phyloP scores from a whole-genome alignment of 2,888 invertebrate species.

The Eulithis testata region DNA sequence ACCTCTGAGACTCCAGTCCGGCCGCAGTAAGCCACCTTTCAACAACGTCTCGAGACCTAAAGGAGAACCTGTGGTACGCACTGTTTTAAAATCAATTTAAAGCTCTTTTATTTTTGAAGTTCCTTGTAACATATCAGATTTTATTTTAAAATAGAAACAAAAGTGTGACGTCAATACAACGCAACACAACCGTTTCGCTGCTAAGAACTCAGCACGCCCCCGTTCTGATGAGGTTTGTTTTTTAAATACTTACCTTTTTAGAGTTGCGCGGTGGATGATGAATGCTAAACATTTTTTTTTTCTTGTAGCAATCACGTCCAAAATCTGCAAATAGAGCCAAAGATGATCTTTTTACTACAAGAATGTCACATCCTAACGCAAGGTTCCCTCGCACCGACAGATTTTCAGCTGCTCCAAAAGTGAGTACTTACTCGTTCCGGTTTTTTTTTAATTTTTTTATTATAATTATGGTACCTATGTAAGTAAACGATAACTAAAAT shows the following conservation, averaged over 20 bases:
- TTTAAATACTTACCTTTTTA: not conserved
- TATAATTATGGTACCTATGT: no score
- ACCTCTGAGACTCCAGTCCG: slow-evolving; percentile 57
- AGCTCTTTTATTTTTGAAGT: not conserved
- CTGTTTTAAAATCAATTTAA: no score
- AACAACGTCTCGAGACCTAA: slow-evolving; percentile 43
- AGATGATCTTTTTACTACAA: slow-evolving; percentile 47
- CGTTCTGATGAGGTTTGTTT: slow-evolving; percentile 46
- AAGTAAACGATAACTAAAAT: no score
- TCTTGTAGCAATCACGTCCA: slow-evolving; percentile 49
- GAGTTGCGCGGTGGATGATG: not conserved
- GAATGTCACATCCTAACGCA: slow-evolving; percentile 18
- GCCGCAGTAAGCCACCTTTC: slow-evolving; percentile 41
- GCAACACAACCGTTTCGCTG: slow-evolving; percentile 38
- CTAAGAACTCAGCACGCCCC: slow-evolving; percentile 34
- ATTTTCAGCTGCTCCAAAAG: slow-evolving; percentile 21
- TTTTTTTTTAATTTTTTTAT: no score
- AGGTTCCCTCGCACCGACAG: slow-evolving; percentile 24
- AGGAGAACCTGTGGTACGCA: slow-evolving; percentile 45
- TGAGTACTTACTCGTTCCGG: slow-evolving; percentile 3
- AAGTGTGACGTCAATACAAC: slow-evolving; percentile 37
- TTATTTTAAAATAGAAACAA: slow-evolving; percentile 37
- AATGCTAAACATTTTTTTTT: slow-evolving; percentile 1
- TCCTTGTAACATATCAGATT: slow-evolving; percentile 14
- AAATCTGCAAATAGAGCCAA: slow-evolving; percentile 58